Base-by-base conservation (phyloP, 2,888 invertebrate species). In the Cephus pygmeus region DNA sequence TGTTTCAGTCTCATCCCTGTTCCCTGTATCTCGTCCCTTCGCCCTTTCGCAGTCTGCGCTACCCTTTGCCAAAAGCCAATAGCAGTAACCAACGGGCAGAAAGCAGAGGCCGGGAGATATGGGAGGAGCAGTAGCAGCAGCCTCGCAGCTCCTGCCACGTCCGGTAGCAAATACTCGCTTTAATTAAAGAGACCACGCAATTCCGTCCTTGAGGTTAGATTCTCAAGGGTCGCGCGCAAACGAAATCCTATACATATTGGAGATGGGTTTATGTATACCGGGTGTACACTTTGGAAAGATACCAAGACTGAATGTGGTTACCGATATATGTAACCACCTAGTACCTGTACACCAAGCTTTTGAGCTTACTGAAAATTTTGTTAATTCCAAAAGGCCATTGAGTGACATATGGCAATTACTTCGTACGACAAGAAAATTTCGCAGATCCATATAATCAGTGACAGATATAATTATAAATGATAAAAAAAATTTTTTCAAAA, bases 181-280 rank as follows among this genome's bases (percentile, higher is more conserved):
- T 77, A 77, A 77, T 77, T 77, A 77, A 75, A 77, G 77, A 75
- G 75, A 77, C 77, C 77, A 74, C 69, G 75, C 77, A 77, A 77
- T 77, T 77, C 75, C 75, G 73, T 75, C 75, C 75, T 31, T 74
- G 75, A 75, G 75, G 75, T 71, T 75, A 74, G 69, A 75, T 33
- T 75, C 69, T 36, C 75, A 69, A 36, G 75, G 75, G 40, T 75
- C 69, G 35, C 36, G 69, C 75, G 71, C 69, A 75, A 75, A 75
- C 75, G 75, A 71, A 77, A 77, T 69, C 75, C 75, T 36, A 69
- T 71, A 71, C 71, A 34, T 34, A 34, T 31, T 34, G 71, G 12
- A 23, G 31, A 71, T 71, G 71, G 71, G 31, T 71, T 34, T 71
- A 12, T 1, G 23, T 34, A n/a, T 34, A 34, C 31, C 31, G 71